Evolutionary conservation across 2,888 invertebrate species (phyloP), one percentile per base, ranked within the genome.

Genomic region (Acronicta leporina): DNA sequence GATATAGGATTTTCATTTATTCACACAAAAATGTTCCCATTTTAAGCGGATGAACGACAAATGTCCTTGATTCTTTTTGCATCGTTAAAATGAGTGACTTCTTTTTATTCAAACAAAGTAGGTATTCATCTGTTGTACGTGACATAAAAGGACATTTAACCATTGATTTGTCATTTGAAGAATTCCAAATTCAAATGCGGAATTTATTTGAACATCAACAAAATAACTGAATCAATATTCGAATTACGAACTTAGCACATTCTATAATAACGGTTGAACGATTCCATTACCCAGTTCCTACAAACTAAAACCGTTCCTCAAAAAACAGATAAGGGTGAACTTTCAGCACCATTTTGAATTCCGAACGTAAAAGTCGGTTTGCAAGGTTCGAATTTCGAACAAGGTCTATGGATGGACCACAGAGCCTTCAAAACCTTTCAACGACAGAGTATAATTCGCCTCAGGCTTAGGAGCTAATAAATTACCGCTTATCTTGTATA

Each of bases 401-500:
- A 13, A 0, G n/a, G 10, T 30, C 30, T 13, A 30, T 30, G 38
- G 44, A 33, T n/a, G n/a, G 27, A 38, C 45, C 50, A 40, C 43
- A 57, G 52, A 35, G 59, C 42, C 38, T 57, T 66, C 46, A 65
- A 67, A 68, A 63, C 50, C 65, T 64, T 73, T 72, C 52, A 63
- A 13, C 49, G 59, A 54, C 54, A 44, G 52, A 62, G 54, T 63
- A 63, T 67, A 57, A 69, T 62, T 51, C 49, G 62, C 53, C 25
- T 14, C 35, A 33, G 49, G 72, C 67, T 75, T 62, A 63, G 65
- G 43, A 62, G 61, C 71, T 77, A 79, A 82, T 81, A 81, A 82
- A 82, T 82, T 79, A 76, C 75, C 63, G 65, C 79, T 77, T 81
- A 81, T 81, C 80, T 76, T 84, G 81, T 81, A 73, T 75, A 77